Base-by-base conservation (phyloP, 2,888 invertebrate species). In the Drosophila borborema region DNA sequence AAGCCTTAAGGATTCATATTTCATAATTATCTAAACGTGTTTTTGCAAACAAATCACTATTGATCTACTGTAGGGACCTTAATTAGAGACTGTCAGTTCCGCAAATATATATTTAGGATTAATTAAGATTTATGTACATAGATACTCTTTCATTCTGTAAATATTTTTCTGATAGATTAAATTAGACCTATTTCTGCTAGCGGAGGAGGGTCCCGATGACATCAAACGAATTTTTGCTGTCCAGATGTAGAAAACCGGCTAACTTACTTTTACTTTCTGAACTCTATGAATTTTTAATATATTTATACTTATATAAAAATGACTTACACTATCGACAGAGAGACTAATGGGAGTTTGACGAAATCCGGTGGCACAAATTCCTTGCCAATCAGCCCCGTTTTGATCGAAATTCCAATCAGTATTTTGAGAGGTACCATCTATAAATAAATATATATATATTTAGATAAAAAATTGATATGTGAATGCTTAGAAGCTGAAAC, bases 321-420 rank as follows among this genome's bases (percentile, higher is more conserved):
- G 41, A 43, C 86, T 83, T 74, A 92, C 92, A 64, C 82, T 84
- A 40, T 70, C 74, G 4, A 73, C 58, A 4, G 77, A 69, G 23
- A 92, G 75, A 0, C 77, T 74, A 20, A 92, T 89, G 28, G 91
- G 86, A 0, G 83, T 71, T 54, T 87, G 86, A 7, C 72, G 49
- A 1, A 49, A 14, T 41, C 86, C 86, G 7, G 76, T 51, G 2
- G 67, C 60, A 55, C 90, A 86, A 6, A 64, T 73, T 20, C 81
- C 77, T 51, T 64, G 69, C 86, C 86, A 86, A 43, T 86, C 74
- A 2, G 54, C 40, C 3, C 86, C 86, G 9, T 79, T 49, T 53
- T 71, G 46, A 9, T 66, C 49, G 40, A 20, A 66, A 31, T 81
- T 88, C 86, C 86, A 86, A 6, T 80, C 55, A 4, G 64, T 51